Conservation (phyloP, 2,113 vertebrate genomes). For the Plectropomus leopardus region DNA sequence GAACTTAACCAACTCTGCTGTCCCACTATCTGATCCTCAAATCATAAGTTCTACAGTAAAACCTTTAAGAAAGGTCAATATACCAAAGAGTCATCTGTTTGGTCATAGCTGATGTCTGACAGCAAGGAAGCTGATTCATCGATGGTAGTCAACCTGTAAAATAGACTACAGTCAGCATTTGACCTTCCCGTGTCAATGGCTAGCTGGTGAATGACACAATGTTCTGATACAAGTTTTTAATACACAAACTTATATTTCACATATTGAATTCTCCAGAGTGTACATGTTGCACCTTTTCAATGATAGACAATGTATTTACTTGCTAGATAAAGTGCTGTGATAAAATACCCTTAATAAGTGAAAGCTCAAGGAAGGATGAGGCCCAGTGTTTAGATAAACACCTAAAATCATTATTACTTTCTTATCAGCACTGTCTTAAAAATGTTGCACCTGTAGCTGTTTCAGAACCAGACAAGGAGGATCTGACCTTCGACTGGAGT, state of each 20-base stretch:
- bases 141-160: slow-evolving; percentile 90
- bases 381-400: neutral
- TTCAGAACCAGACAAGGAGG: neutral
- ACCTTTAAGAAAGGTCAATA: neutral
- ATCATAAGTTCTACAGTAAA: neutral
- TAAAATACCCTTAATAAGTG: neutral
- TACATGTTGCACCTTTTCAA: neutral
- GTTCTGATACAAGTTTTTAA: neutral
- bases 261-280: neutral
- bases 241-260: neutral
- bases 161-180: neutral
- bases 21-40: neutral
- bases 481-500: slow-evolving; percentile 89
- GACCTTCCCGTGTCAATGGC: neutral
- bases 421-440: neutral
- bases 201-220: neutral
- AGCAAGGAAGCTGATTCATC: slow-evolving; percentile 95
- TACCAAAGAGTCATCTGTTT: slow-evolving; percentile 96
- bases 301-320: neutral
- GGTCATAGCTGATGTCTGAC: slow-evolving; percentile 98
- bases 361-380: neutral
- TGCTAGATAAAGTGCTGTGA: neutral
- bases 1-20: neutral
- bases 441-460: neutral
- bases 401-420: neutral